A percentile compares a stretch with the other conserved stretches of the same genome.
These are phyloP conservation scores for Chalcosyrphus nemorum DNA, from an alignment of 2,888 invertebrate species.

Conservation along the genomic window DNA sequence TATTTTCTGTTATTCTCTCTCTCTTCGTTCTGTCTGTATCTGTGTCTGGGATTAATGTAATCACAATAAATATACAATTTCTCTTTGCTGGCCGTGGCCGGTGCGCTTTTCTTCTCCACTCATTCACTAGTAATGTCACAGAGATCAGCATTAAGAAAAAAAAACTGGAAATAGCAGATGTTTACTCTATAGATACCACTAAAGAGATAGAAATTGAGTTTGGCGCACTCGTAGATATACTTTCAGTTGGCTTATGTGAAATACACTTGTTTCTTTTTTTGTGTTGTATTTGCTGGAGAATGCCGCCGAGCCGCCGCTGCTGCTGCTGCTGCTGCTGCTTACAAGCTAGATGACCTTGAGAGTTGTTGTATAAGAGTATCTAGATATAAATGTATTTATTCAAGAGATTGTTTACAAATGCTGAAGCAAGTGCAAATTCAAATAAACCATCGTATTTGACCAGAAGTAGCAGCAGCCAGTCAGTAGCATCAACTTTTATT, in stretches of 20 bases:
- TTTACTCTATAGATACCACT: neutral
- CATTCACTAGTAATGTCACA: slow-evolving; percentile 46
- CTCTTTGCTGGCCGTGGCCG: slow-evolving; percentile 23
- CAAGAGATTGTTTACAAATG: slow-evolving; percentile 59
- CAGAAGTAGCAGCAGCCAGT: neutral
- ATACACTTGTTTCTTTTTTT: slow-evolving; percentile 20
- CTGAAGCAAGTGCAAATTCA: slow-evolving; percentile 65
- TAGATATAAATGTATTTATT: slow-evolving; percentile 30
- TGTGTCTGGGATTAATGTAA: slow-evolving; percentile 44
- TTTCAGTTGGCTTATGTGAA: slow-evolving; percentile 46
- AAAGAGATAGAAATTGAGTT: slow-evolving; percentile 14
- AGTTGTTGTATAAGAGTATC: slow-evolving; percentile 1
- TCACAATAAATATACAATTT: slow-evolving; percentile 47
- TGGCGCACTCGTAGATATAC: slow-evolving; percentile 15
- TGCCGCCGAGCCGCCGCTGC: too few relatives aligned
- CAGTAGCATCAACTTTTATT: neutral
- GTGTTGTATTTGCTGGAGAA: slow-evolving; percentile 13
- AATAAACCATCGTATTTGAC: slow-evolving; percentile 43
- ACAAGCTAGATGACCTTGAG: slow-evolving; percentile 67
- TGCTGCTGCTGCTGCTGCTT: too few relatives aligned
- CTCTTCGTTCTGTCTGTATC: slow-evolving; percentile 38
- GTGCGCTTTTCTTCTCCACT: slow-evolving; percentile 29
- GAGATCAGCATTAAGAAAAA: slow-evolving; percentile 17
- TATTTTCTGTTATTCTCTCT: neutral
- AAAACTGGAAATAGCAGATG: slow-evolving; percentile 42